Base-by-base conservation (phyloP, 2,797 vertebrate genomes). In the Oceanodroma leucorhoa region DNA sequence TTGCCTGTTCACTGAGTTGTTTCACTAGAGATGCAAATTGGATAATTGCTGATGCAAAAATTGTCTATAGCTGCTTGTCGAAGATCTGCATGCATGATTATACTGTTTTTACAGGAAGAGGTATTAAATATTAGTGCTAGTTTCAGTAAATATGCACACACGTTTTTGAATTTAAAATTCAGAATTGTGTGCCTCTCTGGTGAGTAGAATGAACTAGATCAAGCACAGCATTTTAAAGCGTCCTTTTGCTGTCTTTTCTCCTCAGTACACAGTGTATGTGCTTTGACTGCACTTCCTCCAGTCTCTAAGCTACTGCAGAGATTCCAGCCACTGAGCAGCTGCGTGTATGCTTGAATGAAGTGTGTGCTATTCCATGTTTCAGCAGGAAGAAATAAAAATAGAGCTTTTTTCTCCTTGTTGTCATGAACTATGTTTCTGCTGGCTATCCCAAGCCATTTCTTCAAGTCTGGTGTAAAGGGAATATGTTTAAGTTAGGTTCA, bases 361-460 rank as follows among this genome's bases (percentile, higher is more conserved):
- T 3, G 26, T 64, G 64, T 75, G 65, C 72, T 88, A 9, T 73
- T 92, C 72, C 75, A 5, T 77, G 88, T 94, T 90, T 90, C 96
- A 96, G 90, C 79, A 92, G 86, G 45, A 93, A 15, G 73, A 55
- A 82, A 90, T 89, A 95, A 34, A 96, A 96, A 95, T 91, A 96
- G 94, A 94, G 70, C 40, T 67, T 84, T 91, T 64, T 60, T 6
- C 90, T 83, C 77, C 53, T 62, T 78, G 60, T 83, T 95, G 64
- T 93, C 60, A 14, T 26, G 48, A n/a, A 14, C 76, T 87, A 1
- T 94, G 66, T 83, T 93, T 92, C 80, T 32, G 1, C 45, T 79
- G 82, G 60, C 70, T 77, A 71, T 85, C 70, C 78, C 69, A 23
- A 86, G 79, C 87, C 69, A 46, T 67, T 93, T 67, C 45, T 81